Conservation (phyloP, 2,113 vertebrate genomes). For the Ranitomeya variabilis region DNA sequence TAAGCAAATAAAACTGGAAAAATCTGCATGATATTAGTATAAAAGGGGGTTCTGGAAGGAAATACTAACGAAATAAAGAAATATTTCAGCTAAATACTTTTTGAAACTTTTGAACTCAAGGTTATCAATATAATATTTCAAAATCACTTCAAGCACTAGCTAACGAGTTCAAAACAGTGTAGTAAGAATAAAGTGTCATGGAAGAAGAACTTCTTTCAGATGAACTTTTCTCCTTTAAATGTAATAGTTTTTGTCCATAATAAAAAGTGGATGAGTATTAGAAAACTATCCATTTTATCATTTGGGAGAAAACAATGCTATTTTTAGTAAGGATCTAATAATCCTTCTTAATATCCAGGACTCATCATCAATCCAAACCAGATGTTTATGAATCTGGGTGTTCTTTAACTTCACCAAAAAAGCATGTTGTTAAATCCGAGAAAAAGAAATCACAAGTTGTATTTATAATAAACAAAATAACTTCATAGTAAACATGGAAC, state of each 20-base stretch:
- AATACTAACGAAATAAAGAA: too few relatives aligned
- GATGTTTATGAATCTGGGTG: slow-evolving; percentile 38
- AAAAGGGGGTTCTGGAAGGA: too few relatives aligned
- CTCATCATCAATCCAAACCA: slow-evolving; percentile 39
- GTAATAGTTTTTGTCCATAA: background rate
- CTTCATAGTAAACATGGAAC: background rate
- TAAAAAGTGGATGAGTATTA: slow-evolving; percentile 24
- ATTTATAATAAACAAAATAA: background rate
- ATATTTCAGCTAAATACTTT: too few relatives aligned
- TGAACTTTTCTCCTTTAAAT: slow-evolving; percentile 10
- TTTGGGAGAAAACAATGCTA: slow-evolving; percentile 42
- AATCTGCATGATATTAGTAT: too few relatives aligned
- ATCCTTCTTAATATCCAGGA: slow-evolving; percentile 45
- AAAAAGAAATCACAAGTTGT: background rate
- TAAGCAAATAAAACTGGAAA: too few relatives aligned
- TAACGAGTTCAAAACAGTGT: background rate
- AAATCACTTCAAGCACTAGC: too few relatives aligned
- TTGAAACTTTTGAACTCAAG: too few relatives aligned
- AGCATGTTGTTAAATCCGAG: slow-evolving; percentile 9
- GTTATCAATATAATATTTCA: too few relatives aligned
- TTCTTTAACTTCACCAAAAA: slow-evolving; percentile 6
- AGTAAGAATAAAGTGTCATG: background rate
- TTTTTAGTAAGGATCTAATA: slow-evolving; percentile 50
- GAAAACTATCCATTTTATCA: slow-evolving; percentile 23
- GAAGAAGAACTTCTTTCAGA: background rate